These are phyloP conservation scores for Columba guinea DNA, from an alignment of 2,797 vertebrate genomes.

Conservation along the genomic window DNA sequence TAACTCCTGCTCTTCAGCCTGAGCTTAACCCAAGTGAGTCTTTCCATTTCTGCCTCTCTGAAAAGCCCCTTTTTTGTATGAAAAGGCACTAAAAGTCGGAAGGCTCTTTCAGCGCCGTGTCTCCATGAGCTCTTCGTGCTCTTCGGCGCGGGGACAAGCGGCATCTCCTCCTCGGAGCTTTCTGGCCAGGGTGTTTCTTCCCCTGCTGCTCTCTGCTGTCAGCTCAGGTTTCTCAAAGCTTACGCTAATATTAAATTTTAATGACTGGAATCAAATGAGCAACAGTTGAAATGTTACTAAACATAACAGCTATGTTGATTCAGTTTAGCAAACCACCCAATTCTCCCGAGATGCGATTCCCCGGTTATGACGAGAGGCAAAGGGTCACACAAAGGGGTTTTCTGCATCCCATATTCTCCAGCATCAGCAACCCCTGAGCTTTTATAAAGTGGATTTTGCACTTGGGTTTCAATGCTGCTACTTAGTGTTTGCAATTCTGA, in stretches of 20 bases:
- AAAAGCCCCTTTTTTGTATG: not conserved
- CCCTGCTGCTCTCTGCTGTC: not conserved
- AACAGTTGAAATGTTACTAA: not conserved
- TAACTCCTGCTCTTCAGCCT: not conserved
- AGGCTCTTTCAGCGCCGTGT: not conserved
- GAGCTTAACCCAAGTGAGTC: not conserved
- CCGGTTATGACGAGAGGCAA: not conserved
- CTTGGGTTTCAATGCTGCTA: not conserved
- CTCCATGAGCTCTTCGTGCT: not conserved
- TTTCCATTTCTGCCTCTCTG: not conserved
- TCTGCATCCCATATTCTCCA: rapidly evolving
- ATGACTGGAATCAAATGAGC: constrained; percentile 49
- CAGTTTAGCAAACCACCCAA: not conserved
- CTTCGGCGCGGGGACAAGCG: rapidly evolving
- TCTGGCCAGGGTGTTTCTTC: not conserved
- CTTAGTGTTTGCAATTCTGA: not conserved
- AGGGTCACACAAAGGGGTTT: rapidly evolving
- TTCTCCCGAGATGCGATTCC: not conserved
- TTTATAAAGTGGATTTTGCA: not conserved
- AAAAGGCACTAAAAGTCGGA: not conserved
- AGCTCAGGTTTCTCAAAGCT: constrained; percentile 48
- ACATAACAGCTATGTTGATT: not conserved
- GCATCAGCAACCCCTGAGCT: not conserved
- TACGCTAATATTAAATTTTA: constrained; percentile 28
- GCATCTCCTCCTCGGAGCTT: not conserved